Evolutionary conservation across 2,888 invertebrate genomes (phyloP).

Genomic region (Labia minor): DNA sequence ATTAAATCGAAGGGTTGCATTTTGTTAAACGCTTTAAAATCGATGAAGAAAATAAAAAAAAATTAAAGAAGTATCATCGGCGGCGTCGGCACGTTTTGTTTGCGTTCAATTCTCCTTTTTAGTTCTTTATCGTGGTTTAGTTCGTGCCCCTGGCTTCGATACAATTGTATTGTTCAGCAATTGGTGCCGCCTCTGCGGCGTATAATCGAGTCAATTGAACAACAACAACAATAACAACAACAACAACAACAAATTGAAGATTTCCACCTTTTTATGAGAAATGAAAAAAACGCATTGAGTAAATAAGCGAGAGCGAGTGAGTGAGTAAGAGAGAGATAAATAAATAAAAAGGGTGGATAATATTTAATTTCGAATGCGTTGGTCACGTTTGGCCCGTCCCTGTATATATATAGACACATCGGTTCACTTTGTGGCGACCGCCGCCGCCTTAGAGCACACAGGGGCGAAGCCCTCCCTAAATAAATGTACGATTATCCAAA

Average conservation of each 20-base stretch:
- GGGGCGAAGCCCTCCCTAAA: no score
- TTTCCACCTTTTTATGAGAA: neutral
- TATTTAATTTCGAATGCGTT: constrained; percentile 13
- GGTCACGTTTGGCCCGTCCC: neutral
- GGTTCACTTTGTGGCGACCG: neutral
- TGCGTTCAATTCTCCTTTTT: no score
- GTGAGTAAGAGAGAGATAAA: neutral
- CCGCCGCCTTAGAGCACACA: constrained; percentile 8
- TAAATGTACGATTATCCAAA: no score
- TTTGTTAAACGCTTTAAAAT: neutral
- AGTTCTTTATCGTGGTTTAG: neutral
- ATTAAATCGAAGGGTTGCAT: constrained; percentile 1
- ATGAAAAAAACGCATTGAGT: neutral
- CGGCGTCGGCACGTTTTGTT: no score
- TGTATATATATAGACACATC: neutral
- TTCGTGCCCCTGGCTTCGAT: neutral
- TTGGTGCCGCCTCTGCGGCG: neutral
- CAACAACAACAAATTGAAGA: constrained; percentile 5
- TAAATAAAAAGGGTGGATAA: constrained; percentile 13
- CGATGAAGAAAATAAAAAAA: neutral
- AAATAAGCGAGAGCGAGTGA: neutral
- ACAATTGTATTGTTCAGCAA: constrained; percentile 8
- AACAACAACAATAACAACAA: neutral
- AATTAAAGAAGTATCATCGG: neutral
- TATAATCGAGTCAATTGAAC: constrained; percentile 13